phyloP scores from a whole-genome alignment of 2,888 invertebrate genomes.

The Philhelius pedissequus region DNA sequence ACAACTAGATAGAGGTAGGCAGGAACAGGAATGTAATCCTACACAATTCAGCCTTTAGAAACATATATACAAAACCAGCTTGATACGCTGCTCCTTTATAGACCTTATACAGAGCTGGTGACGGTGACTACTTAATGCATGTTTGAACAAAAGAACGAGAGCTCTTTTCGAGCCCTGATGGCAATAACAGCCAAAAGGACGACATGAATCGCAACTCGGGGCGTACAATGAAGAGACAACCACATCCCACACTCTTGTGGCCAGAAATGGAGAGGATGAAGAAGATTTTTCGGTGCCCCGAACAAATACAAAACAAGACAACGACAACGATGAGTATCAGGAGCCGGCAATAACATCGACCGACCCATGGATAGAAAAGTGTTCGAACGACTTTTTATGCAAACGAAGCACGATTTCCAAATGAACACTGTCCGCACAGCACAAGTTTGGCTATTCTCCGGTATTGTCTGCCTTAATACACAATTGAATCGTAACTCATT shows the following conservation, averaged over 20 bases:
- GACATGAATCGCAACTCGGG: conserved; percentile 13
- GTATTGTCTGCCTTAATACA: conserved; percentile 22
- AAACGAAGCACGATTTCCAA: conserved; percentile 66
- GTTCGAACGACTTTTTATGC: conserved; percentile 56
- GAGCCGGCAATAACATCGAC: conserved; percentile 34
- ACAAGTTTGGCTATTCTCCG: conserved; percentile 28
- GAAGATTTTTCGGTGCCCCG: conserved; percentile 47
- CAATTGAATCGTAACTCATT: conserved; percentile 65
- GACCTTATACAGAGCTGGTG: conserved; percentile 17
- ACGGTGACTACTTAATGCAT: conserved; percentile 65
- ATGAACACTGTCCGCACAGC: conserved; percentile 51
- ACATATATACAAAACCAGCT: not conserved
- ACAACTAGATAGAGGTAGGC: conserved; percentile 5
- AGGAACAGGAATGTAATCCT: conserved; percentile 5
- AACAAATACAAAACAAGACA: conserved; percentile 59
- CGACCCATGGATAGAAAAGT: not conserved
- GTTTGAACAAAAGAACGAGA: conserved; percentile 64
- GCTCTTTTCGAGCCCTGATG: conserved; percentile 35
- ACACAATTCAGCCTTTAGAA: not conserved
- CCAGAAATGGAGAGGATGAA: not conserved
- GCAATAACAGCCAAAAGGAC: conserved; percentile 44
- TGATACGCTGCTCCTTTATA: not conserved
- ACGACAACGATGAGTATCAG: conserved; percentile 25
- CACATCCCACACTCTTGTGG: conserved; percentile 27
- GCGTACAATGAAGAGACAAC: not conserved